Evolutionary conservation across 2,113 vertebrate genomes (phyloP).

Genomic region (Semicossyphus pulcher): DNA sequence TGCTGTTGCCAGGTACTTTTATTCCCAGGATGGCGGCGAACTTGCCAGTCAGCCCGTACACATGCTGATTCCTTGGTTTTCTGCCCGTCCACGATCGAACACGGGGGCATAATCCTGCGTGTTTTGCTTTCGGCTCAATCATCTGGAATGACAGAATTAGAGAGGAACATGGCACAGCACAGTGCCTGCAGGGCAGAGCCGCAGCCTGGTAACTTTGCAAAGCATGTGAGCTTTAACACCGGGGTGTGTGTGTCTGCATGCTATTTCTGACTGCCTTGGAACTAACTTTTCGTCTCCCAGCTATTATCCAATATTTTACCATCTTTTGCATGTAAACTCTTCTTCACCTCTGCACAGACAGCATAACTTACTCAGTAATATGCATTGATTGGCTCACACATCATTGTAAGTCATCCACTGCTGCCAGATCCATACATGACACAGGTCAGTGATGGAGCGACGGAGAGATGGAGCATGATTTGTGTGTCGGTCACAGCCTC

Average conservation of each 20-base stretch:
- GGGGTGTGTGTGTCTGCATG: not conserved
- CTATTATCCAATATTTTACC: not conserved
- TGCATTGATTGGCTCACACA: conserved; percentile 37
- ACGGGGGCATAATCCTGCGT: conserved; percentile 21
- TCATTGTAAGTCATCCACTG: conserved; percentile 36
- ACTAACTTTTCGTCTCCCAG: not conserved
- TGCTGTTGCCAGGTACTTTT: conserved; percentile 39
- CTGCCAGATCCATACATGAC: conserved; percentile 38
- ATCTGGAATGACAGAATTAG: conserved; percentile 63
- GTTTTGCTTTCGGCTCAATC: conserved; percentile 53
- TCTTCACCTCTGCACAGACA: conserved; percentile 5
- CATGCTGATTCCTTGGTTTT: conserved; percentile 61
- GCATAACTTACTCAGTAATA: conserved; percentile 29
- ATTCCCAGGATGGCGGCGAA: conserved; percentile 20
- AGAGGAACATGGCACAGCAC: conserved; percentile 16
- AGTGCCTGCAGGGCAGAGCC: conserved; percentile 29
- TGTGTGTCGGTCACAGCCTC: conserved; percentile 19
- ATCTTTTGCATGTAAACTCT: not conserved
- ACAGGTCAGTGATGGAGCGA: conserved; percentile 22
- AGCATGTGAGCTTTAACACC: conserved; percentile 3
- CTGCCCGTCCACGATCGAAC: conserved; percentile 31
- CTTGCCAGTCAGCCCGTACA: conserved; percentile 40
- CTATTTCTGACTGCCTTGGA: conserved; percentile 8
- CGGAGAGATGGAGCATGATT: conserved; percentile 10
- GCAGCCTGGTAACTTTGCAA: not conserved